Evolutionary conservation across 2,888 invertebrate species (phyloP).

Genomic region (Homarus gammarus): DNA sequence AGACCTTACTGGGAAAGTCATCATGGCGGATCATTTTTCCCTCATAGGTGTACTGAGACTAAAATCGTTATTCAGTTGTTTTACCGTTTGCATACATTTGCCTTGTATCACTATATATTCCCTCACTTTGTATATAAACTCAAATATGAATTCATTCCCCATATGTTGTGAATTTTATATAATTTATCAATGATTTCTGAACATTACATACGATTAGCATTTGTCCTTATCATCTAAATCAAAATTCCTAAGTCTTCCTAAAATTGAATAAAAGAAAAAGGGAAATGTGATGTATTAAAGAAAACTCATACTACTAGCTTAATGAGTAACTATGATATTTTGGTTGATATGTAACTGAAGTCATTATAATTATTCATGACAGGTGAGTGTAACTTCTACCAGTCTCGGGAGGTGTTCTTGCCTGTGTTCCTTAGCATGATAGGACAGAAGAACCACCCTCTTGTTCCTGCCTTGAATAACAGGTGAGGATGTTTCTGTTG

Average conservation of each 20-base stretch:
- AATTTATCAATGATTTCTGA: too few species aligned
- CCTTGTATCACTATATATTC: neutral
- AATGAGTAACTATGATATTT: too few species aligned
- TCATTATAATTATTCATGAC: neutral
- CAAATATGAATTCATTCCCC: neutral
- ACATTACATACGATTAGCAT: too few species aligned
- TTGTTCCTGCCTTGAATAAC: slow-evolving; percentile 29
- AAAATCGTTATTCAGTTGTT: neutral
- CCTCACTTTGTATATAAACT: neutral
- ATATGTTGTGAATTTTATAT: too few species aligned
- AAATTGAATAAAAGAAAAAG: too few species aligned
- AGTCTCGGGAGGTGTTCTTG: slow-evolving; percentile 27
- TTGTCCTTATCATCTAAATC: too few species aligned
- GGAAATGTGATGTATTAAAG: too few species aligned
- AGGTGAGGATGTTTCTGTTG: neutral
- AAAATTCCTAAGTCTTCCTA: too few species aligned
- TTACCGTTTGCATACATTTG: neutral
- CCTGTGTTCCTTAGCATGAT: slow-evolving; percentile 42
- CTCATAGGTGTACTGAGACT: neutral
- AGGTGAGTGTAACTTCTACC: slow-evolving; percentile 52
- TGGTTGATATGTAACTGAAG: too few species aligned
- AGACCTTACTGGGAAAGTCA: slow-evolving; percentile 13
- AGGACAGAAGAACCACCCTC: slow-evolving; percentile 20
- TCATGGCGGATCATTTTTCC: slow-evolving; percentile 17
- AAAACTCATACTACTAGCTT: too few species aligned